Evolutionary conservation across 2,113 vertebrate species (phyloP), one percentile per base, ranked within the genome.

Genomic region (Alethe diademata): DNA sequence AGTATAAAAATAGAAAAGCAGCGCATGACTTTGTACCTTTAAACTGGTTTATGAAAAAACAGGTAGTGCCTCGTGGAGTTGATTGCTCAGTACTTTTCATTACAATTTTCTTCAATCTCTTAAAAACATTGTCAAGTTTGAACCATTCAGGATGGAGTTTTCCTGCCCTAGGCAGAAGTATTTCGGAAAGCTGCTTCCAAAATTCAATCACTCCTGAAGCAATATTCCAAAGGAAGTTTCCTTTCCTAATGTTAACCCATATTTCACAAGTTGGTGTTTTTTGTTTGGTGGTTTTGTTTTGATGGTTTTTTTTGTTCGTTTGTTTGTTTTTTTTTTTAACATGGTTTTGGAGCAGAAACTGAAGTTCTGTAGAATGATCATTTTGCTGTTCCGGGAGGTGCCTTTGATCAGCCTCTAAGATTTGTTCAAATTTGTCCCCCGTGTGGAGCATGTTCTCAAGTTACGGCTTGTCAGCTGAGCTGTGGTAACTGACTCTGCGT

Each of bases 341-440:
- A 58, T 19, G 9, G 47, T 73, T 91, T 62, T 66, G 58, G 45
- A 92, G 43, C 18, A 48, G 50, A 22, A 87, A 31, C 26, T 53
- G 60, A 54, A 80, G n/a, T 56, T 86, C 42, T 84, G 36, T 51
- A 81, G 76, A 56, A 53, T 10, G 47, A 62, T 54, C 0, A 0
- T 38, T 76, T 53, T 12, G 1, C 35, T 90, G 51, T 78, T 78
- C 25, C 12, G 31, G 62, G 71, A 84, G 33, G 42, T 70, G 70
- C 36, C 78, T 96, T 83, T 76, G 88, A 90, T 92, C 53, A 85
- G 33, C 56, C 20, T 65, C 73, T 87, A 56, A 75, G 80, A 93
- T 96, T 90, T 91, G 84, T 50, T 74, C 81, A 62, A 92, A 90
- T 96, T 92, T 90, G 89, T 97, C 87, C 80, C 69, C 66, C 0